Percentiles rank a stretch among this genome's conserved stretches.
These are phyloP conservation scores for Berghia stephanieae DNA, from an alignment of 1,140 invertebrate species.

Conservation along the genomic window DNA sequence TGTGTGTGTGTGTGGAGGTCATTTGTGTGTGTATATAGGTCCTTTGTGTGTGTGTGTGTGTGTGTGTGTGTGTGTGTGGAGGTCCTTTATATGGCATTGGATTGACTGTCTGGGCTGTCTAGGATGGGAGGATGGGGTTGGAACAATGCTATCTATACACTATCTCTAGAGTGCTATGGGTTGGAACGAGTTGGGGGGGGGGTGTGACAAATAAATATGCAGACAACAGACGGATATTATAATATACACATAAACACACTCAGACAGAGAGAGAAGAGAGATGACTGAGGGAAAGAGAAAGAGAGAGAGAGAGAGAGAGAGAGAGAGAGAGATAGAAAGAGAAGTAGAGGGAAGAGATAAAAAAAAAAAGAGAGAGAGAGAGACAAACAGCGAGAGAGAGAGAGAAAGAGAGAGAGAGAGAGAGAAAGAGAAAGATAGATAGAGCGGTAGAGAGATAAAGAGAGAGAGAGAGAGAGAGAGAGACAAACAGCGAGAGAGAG, in stretches of 20 bases:
- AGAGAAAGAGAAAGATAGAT: no score
- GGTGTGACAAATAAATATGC: background rate
- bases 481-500: background rate
- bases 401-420: background rate
- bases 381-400: background rate
- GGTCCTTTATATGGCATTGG: background rate
- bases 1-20: background rate
- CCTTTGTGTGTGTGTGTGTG: background rate
- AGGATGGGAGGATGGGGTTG: background rate
- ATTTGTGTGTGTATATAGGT: no score
- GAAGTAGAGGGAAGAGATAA: background rate
- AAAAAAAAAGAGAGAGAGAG: background rate
- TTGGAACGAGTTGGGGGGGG: background rate
- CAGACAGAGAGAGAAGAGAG: background rate
- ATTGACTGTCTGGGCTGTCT: conserved; percentile 3
- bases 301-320: background rate
- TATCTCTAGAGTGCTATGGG: background rate
- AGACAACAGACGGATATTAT: background rate
- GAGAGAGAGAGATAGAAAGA: background rate
- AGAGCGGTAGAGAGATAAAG: no score
- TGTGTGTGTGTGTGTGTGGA: background rate
- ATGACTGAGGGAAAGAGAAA: background rate
- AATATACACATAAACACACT: conserved; percentile 8
- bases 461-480: background rate
- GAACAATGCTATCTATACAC: conserved; percentile 10